Percentiles rank a stretch among this genome's conserved stretches.
Conservation (phyloP, 2,888 invertebrate species). For the Alloscopus bannaensis region DNA sequence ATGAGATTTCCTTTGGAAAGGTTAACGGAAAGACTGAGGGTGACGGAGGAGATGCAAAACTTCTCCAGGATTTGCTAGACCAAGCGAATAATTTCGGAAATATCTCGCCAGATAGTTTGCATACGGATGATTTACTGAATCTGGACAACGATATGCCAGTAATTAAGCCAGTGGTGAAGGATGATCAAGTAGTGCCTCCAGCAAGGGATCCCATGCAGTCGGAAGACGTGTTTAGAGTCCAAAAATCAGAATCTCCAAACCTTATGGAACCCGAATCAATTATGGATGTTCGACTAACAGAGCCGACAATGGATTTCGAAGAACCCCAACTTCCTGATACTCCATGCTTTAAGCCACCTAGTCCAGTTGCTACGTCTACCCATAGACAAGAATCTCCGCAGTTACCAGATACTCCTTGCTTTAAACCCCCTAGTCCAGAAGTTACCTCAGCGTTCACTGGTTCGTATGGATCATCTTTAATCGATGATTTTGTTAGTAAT, state of each 20-base stretch:
- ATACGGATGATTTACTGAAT: slow-evolving; percentile 47
- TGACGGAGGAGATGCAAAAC: slow-evolving; percentile 46
- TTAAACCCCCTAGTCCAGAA: slow-evolving; percentile 33
- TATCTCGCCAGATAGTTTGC: slow-evolving; percentile 49
- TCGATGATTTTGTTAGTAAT: neutral
- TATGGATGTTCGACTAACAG: slow-evolving; percentile 5
- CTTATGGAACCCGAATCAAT: slow-evolving; percentile 13
- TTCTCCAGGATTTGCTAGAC: slow-evolving; percentile 52
- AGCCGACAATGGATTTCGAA: slow-evolving; percentile 36
- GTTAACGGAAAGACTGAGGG: slow-evolving; percentile 60
- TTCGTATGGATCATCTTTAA: neutral
- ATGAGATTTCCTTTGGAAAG: slow-evolving; percentile 46
- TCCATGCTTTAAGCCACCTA: slow-evolving; percentile 43
- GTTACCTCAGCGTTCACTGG: neutral
- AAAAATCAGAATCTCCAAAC: slow-evolving; percentile 4
- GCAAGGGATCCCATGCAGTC: slow-evolving; percentile 25
- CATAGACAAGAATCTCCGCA: slow-evolving; percentile 42
- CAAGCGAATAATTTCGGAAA: slow-evolving; percentile 51
- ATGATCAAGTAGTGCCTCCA: slow-evolving; percentile 65
- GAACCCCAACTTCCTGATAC: slow-evolving; percentile 39
- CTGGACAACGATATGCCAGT: slow-evolving; percentile 50
- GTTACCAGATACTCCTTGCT: slow-evolving; percentile 56
- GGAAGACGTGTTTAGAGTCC: slow-evolving; percentile 27
- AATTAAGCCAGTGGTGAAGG: slow-evolving; percentile 14
- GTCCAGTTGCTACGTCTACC: slow-evolving; percentile 30